Percentiles rank a stretch among this genome's conserved stretches.
Conservation (phyloP, 2,113 vertebrate genomes). For the Apteryx owenii region DNA sequence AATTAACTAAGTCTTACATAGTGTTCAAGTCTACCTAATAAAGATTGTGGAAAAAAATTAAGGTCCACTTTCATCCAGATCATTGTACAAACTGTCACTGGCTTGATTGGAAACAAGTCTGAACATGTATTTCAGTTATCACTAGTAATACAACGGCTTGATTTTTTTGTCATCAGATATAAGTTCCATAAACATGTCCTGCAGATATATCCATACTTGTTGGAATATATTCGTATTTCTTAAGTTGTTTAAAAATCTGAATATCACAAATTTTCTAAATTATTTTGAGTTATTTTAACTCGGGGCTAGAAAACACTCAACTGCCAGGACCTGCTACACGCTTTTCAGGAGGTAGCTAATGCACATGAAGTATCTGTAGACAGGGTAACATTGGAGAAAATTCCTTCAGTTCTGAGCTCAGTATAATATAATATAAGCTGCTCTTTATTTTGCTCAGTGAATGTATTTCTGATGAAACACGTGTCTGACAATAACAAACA, state of each 20-base stretch:
- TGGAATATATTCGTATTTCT: not conserved
- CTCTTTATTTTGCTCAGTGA: not conserved
- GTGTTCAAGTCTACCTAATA: not conserved
- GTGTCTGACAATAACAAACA: not conserved
- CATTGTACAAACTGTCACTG: not conserved
- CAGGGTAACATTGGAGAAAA: not conserved
- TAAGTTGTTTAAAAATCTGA: constrained; percentile 11
- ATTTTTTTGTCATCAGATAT: not conserved
- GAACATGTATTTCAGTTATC: not conserved
- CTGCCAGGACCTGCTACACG: not conserved
- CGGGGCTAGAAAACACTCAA: not conserved
- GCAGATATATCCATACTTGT: not conserved
- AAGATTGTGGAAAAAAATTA: not conserved
- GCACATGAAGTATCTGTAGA: not conserved
- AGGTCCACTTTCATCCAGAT: not conserved
- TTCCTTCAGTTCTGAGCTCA: not conserved
- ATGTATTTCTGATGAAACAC: not conserved
- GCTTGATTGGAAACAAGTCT: not conserved
- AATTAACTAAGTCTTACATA: not conserved
- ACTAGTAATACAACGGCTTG: not conserved
- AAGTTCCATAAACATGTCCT: not conserved
- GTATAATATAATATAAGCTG: not conserved
- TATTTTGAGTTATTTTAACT: constrained; percentile 28
- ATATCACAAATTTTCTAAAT: constrained; percentile 5
- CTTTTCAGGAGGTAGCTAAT: constrained; percentile 21